Conservation (phyloP, 1,140 invertebrate genomes). For the Drosophila persimilis region DNA sequence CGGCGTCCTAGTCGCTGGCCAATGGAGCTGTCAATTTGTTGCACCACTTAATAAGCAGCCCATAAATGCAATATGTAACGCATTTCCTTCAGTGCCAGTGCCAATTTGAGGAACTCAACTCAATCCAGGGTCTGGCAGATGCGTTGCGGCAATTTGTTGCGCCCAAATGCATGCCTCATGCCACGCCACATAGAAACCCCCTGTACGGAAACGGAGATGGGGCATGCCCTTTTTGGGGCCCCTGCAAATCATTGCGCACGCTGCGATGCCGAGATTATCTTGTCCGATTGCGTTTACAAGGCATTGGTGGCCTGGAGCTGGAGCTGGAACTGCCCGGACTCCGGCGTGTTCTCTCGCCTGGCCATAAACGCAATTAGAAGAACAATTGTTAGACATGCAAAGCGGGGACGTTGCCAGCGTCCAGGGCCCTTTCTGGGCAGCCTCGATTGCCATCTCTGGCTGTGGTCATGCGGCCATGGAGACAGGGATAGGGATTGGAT, state of each 20-base stretch:
- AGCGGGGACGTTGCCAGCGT: slow-evolving; percentile 39
- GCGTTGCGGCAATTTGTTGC: slow-evolving; percentile 69
- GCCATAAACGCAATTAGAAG: slow-evolving; percentile 81
- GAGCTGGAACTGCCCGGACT: slow-evolving; percentile 16
- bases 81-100: slow-evolving; percentile 57
- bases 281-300: slow-evolving; percentile 81
- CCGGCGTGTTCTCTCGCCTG: slow-evolving; percentile 39
- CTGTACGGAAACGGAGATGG: slow-evolving; percentile 19
- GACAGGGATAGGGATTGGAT: background rate
- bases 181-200: slow-evolving; percentile 26
- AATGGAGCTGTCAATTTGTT: slow-evolving; percentile 63
- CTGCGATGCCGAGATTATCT: slow-evolving; percentile 70
- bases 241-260: slow-evolving; percentile 49
- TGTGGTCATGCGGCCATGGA: background rate
- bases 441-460: slow-evolving; percentile 68
- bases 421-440: slow-evolving; percentile 44
- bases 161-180: slow-evolving; percentile 68
- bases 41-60: slow-evolving; percentile 61
- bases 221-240: slow-evolving; percentile 57
- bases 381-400: slow-evolving; percentile 82
- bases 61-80: slow-evolving; percentile 61
- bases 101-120: slow-evolving; percentile 62
- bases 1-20: slow-evolving; percentile 2
- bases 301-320: slow-evolving; percentile 44
- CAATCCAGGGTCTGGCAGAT: slow-evolving; percentile 60